phyloP scores from a whole-genome alignment of 2,797 vertebrate genomes.

The Synanceia verrucosa region DNA sequence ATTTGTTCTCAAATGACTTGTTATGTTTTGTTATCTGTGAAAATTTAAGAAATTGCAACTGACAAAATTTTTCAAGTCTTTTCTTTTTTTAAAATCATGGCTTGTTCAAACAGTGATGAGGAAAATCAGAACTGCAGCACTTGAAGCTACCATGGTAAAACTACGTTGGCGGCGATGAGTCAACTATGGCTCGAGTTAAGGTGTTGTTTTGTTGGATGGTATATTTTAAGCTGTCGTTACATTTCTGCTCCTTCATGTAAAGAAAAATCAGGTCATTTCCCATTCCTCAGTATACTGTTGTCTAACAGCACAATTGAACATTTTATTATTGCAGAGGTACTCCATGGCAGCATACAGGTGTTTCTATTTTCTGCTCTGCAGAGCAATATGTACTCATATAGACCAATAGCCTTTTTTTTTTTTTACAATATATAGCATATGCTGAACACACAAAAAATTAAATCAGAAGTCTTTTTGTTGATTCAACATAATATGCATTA shows the following conservation, averaged over 20 bases:
- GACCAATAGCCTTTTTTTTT: too few species aligned
- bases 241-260: background rate
- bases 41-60: slow-evolving; percentile 76
- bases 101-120: background rate
- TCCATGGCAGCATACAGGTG: background rate
- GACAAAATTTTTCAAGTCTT: background rate
- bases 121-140: background rate
- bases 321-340: slow-evolving; percentile 18
- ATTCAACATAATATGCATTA: slow-evolving; percentile 50
- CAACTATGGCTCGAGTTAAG: background rate
- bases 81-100: background rate
- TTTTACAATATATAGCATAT: too few species aligned
- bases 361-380: background rate
- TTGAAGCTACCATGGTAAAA: background rate
- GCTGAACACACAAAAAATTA: slow-evolving; percentile 23
- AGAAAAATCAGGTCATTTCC: too few species aligned
- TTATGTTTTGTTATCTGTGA: slow-evolving; percentile 79
- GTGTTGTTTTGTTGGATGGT: background rate
- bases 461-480: slow-evolving; percentile 62
- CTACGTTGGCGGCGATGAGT: background rate
- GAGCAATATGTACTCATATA: background rate
- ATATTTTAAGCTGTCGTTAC: background rate
- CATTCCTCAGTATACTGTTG: background rate
- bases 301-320: background rate
- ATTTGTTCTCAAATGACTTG: slow-evolving; percentile 72